Base-by-base conservation (phyloP, 2,113 vertebrate species). In the Gnathonemus echidnorhynchus region DNA sequence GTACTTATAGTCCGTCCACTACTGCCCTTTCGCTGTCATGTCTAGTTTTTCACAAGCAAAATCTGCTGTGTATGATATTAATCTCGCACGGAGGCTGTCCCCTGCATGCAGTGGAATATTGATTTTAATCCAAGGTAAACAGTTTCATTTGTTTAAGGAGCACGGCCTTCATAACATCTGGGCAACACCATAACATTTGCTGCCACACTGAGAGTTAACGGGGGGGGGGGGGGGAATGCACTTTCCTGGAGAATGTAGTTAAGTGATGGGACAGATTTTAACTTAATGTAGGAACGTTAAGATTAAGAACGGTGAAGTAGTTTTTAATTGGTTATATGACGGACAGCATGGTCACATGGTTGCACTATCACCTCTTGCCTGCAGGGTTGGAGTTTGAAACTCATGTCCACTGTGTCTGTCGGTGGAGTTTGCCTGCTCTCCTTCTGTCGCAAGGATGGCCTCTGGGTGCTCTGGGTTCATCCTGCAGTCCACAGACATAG, bases 71-170 rank as follows among this genome's bases (percentile, higher is more conserved):
- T 87, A 52, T 87, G 7, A 87, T 87, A 87, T 52, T 56, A 52
- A 87, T 56, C 31, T 87, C 5, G 1, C 86, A 87, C 6, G 31
- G 11, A 31, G 27, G 49, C 24, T 3, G 4, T 52, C 45, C 27
- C n/a, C 24, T 24, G 10, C 46, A 11, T 56, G 48, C 86, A 39
- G 49, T 87, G 86, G 50, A 56, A 87, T 87, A 53, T 87, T 87
- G 86, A 87, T 87, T 87, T 50, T 53, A 21, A 87, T 87, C 86
- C 86, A 87, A 87, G 50, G 86, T 87, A 87, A 52, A 87, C 86
- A 53, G 45, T 45, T 9, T n/a, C 45, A 48, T 53, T 31, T 87
- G 86, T 31, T 87, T 46, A 24, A 53, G 49, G 48, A 52, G 24
- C 50, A 48, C 6, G 6, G n/a, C 5, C 31, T 15, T 31, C 48